Percentiles rank a stretch among this genome's conserved stretches.
Evolutionary conservation across 2,113 vertebrate species (phyloP).

Genomic region (Tachuris rubrigastra): DNA sequence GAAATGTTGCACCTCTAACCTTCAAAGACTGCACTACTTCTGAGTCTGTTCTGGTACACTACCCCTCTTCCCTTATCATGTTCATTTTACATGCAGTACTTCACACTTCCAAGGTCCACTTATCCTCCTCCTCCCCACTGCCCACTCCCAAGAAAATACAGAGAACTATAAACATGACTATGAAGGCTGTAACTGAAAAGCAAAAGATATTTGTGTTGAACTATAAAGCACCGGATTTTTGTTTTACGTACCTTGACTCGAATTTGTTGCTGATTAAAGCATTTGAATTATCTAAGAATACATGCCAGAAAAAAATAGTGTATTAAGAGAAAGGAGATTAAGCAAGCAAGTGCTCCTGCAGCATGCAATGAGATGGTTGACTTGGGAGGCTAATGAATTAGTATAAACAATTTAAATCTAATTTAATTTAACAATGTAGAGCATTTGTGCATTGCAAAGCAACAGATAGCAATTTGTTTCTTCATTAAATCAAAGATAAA

Average conservation of each 20-base stretch:
- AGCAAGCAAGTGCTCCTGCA: neutral
- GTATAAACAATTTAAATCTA: slow-evolving; percentile 51
- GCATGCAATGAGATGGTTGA: slow-evolving; percentile 29
- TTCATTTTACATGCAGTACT: neutral
- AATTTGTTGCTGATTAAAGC: neutral
- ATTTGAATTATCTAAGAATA: slow-evolving; percentile 6
- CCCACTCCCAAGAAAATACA: neutral
- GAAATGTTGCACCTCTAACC: neutral
- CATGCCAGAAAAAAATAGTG: neutral
- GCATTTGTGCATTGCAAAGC: slow-evolving; percentile 49
- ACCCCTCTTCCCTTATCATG: neutral
- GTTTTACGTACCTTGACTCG: neutral
- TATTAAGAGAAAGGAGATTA: neutral
- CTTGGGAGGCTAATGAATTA: slow-evolving; percentile 66
- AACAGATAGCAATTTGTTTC: slow-evolving; percentile 43
- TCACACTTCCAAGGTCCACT: neutral
- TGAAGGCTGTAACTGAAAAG: neutral
- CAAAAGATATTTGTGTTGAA: neutral
- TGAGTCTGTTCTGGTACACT: neutral
- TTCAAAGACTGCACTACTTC: neutral
- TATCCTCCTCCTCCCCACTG: neutral
- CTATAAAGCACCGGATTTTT: neutral
- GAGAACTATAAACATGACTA: neutral
- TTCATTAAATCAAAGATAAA: slow-evolving; percentile 64
- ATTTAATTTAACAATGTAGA: slow-evolving; percentile 64